Percentiles rank a stretch among this genome's conserved stretches.
These are phyloP conservation scores for Amphipoea lucens DNA, from an alignment of 2,888 invertebrate genomes.

Conservation along the genomic window DNA sequence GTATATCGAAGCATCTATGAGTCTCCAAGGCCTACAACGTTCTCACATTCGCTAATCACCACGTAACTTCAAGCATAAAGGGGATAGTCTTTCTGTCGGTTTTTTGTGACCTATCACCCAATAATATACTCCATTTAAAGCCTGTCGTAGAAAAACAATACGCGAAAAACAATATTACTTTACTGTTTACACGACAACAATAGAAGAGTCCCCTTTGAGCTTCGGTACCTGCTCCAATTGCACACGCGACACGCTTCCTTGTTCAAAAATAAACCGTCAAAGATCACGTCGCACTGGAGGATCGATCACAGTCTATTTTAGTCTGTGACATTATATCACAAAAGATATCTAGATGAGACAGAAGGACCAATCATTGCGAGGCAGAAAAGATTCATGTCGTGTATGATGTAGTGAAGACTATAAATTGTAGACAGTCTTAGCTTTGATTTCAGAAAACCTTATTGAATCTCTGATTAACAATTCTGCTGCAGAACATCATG, in stretches of 20 bases:
- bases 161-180: neutral
- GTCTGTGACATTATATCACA: conserved; percentile 56
- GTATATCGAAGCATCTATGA: neutral
- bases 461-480: neutral
- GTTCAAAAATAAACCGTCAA: conserved; percentile 62
- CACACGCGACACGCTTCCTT: conserved; percentile 56
- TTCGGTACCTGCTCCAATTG: conserved; percentile 47
- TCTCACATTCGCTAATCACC: too few species aligned
- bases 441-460: neutral
- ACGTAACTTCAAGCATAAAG: too few species aligned
- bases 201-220: neutral
- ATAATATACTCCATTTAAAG: neutral
- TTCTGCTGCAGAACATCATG: neutral
- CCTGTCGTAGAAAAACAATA: neutral
- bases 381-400: neutral
- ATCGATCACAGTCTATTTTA: conserved; percentile 65
- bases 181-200: conserved; percentile 12
- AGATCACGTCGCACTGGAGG: conserved; percentile 65
- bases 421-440: too few species aligned
- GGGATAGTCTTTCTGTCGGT: too few species aligned
- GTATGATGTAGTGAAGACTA: too few species aligned
- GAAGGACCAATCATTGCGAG: conserved; percentile 12
- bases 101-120: neutral
- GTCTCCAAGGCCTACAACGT: too few species aligned
- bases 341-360: conserved; percentile 8